Conservation (phyloP, 2,888 invertebrate species). For the Cantharis flavilabris region DNA sequence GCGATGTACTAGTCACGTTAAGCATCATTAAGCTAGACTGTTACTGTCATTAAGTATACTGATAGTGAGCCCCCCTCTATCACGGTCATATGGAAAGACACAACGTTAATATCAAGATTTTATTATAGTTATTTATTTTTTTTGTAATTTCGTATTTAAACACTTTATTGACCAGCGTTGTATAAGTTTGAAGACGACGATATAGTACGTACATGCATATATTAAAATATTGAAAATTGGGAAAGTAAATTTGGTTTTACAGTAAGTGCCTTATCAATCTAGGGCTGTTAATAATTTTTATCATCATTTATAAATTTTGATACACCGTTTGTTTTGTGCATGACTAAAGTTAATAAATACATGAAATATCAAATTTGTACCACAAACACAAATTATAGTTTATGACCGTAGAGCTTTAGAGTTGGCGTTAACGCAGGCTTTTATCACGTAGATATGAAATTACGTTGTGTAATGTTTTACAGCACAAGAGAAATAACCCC, state of each 20-base stretch:
- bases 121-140: too few relatives aligned
- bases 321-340: constrained; percentile 9
- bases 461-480: constrained; percentile 7
- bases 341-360: constrained; percentile 21
- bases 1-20: too few relatives aligned
- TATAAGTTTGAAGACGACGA: not conserved
- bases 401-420: constrained; percentile 4
- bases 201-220: too few relatives aligned
- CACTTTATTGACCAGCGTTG: too few relatives aligned
- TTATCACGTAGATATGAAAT: constrained; percentile 12
- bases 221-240: not conserved
- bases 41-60: too few relatives aligned
- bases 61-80: too few relatives aligned
- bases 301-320: constrained; percentile 6
- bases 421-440: constrained; percentile 18
- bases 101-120: too few relatives aligned
- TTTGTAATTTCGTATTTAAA: too few relatives aligned
- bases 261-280: not conserved
- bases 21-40: too few relatives aligned
- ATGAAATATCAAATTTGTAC: constrained; percentile 18
- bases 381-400: constrained; percentile 17
- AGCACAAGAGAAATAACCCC: constrained; percentile 2
- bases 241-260: not conserved
- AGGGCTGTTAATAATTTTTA: not conserved
- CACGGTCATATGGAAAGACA: too few relatives aligned